These are phyloP conservation scores for Leptonema lineaticorne DNA, from an alignment of 1,140 invertebrate genomes.

Conservation along the genomic window DNA sequence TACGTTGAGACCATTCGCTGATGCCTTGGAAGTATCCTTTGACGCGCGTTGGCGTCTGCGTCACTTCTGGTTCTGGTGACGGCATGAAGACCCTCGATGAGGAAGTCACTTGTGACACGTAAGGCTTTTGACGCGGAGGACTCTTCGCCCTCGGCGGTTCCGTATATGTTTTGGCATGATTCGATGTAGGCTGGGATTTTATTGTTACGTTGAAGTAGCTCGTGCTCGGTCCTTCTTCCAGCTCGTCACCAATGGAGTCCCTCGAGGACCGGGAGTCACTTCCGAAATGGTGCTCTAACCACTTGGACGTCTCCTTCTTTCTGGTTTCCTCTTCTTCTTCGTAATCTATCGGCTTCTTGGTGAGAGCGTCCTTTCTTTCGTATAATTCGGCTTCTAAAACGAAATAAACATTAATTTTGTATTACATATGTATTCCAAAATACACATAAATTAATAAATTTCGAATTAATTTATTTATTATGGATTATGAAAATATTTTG, in stretches of 20 bases:
- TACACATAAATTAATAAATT: neutral
- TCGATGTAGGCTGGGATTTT: conserved; percentile 65
- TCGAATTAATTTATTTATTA: neutral
- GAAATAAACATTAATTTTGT: conserved; percentile 2
- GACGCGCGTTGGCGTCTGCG: conserved; percentile 46
- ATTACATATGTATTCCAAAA: conserved; percentile 1
- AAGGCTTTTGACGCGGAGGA: conserved; percentile 47
- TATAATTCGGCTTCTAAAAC: conserved; percentile 52
- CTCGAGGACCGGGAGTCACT: conserved; percentile 79
- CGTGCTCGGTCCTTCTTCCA: conserved; percentile 61
- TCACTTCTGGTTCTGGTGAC: conserved; percentile 49
- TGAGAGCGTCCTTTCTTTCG: conserved; percentile 75
- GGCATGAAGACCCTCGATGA: conserved; percentile 53
- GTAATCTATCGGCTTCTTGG: conserved; percentile 76
- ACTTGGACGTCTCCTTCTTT: conserved; percentile 85
- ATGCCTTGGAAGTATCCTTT: conserved; percentile 70
- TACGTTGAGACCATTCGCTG: conserved; percentile 74
- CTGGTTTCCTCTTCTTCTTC: conserved; percentile 86
- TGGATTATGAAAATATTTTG: neutral
- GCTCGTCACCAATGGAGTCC: conserved; percentile 58
- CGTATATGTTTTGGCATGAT: conserved; percentile 50
- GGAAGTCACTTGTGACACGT: conserved; percentile 48
- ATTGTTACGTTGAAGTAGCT: conserved; percentile 77
- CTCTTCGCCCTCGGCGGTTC: conserved; percentile 40
- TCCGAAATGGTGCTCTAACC: conserved; percentile 87